Conservation (phyloP, 2,888 invertebrate genomes). For the Mesorhabditis spiculigera region DNA sequence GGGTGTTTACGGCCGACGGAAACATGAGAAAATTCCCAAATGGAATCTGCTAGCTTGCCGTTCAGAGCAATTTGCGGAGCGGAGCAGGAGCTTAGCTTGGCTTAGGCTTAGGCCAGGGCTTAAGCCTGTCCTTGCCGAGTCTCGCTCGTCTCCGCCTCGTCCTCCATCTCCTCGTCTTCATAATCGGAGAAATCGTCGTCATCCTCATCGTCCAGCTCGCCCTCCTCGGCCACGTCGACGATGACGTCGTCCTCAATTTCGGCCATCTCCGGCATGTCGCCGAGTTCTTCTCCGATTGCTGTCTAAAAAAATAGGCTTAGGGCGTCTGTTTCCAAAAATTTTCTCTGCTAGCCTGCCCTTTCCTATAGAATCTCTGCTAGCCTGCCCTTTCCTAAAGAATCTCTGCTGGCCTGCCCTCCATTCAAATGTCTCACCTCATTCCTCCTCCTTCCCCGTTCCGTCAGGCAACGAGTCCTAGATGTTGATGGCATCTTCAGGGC, state of each 20-base stretch:
- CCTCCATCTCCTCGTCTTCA: background rate
- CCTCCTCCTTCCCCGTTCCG: background rate
- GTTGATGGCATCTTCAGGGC: background rate
- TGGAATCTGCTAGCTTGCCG: too few species aligned
- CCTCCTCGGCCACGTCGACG: conserved; percentile 17
- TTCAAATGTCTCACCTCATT: background rate
- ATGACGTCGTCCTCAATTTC: conserved; percentile 41
- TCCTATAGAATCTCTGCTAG: background rate
- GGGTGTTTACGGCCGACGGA: too few species aligned
- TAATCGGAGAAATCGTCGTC: background rate
- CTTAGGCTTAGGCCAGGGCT: too few species aligned
- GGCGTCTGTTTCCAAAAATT: background rate
- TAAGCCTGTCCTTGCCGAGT: too few species aligned
- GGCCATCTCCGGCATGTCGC: conserved; percentile 28
- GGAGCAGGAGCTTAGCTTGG: too few species aligned
- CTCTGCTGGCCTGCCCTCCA: too few species aligned
- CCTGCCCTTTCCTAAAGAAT: background rate
- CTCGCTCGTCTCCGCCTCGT: background rate
- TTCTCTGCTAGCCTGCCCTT: background rate
- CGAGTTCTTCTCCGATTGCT: conserved; percentile 18
- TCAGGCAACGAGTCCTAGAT: background rate
- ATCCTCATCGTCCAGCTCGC: background rate
- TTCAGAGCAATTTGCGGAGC: too few species aligned
- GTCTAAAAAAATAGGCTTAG: conserved; percentile 10
- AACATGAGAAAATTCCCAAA: too few species aligned